Base-by-base conservation (phyloP, 2,113 vertebrate species). In the Morone saxatilis region DNA sequence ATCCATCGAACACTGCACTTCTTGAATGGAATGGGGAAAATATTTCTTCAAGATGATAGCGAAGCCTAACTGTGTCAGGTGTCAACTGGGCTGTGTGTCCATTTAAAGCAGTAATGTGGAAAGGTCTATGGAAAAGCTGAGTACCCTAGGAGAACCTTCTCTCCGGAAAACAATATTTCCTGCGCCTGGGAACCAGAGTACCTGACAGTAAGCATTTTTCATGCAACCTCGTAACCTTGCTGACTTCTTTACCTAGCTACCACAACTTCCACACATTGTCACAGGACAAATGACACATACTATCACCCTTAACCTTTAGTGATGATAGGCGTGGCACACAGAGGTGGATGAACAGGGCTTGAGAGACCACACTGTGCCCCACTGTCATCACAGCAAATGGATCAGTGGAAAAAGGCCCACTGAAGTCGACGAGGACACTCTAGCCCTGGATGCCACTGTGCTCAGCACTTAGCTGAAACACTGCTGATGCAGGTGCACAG, bases 401-500 rank as follows among this genome's bases (percentile, higher is more conserved):
- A 56, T 31, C 40, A 38, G 47, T 67, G 72, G 25, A 66, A 76
- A 78, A 50, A 47, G 25, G 59, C 36, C 72, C 31, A 38, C 69
- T 45, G 61, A 57, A 57, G 71, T 83, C 16, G 14, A 67, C 4
- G 16, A 80, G 65, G 79, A 77, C 76, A 68, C 59, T 68, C 22
- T 20, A 2, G 54, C 36, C 31, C 1, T 19, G n/a, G 38, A 82
- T 71, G 60, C 40, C 70, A 73, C 80, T 72, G 36, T 75, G 71
- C 53, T 68, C 77, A 81, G 78, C 66, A 36, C 25, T 36, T 40
- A 74, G 54, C 75, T 69, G 57, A 86, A 81, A 82, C 81, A 69
- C 47, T 73, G 78, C 73, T 89, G 81, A 87, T 72, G 60, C 40
- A 81, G 66, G 81, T 71, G 75, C 84, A 76, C 60, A 74, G 57